Evolutionary conservation across 2,797 vertebrate genomes (phyloP).

Genomic region (Sylvilagus floridanus): DNA sequence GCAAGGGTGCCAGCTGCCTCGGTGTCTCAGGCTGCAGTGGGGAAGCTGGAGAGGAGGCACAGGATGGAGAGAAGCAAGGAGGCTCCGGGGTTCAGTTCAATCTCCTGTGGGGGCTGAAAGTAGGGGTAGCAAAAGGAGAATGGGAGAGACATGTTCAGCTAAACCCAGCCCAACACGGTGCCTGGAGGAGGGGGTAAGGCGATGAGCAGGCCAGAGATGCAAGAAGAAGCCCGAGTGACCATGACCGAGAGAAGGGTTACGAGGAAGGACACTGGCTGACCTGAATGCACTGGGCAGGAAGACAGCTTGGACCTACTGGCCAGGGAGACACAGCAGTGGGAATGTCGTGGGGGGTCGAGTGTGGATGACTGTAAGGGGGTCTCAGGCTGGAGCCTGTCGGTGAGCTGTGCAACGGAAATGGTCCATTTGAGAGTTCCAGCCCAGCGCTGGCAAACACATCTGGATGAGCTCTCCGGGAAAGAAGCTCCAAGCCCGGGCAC

Average conservation of each 20-base stretch:
- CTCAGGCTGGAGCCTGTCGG: not conserved
- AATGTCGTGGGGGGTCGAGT: not conserved
- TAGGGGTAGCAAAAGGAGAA: accelerated
- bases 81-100: too few relatives aligned
- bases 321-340: not conserved
- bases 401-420: not conserved
- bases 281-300: not conserved
- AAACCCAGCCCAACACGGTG: not conserved
- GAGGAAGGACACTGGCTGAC: too few relatives aligned
- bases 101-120: too few relatives aligned
- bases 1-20: not conserved
- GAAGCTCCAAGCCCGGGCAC: not conserved
- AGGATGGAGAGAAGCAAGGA: not conserved
- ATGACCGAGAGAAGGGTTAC: not conserved
- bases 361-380: not conserved
- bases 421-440: not conserved
- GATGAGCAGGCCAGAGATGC: not conserved
- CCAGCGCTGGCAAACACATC: not conserved
- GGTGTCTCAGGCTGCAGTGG: not conserved
- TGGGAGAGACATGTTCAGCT: not conserved
- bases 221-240: too few relatives aligned
- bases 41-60: not conserved
- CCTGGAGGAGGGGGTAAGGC: not conserved
- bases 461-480: not conserved
- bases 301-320: not conserved